Conservation (phyloP, 2,797 vertebrate genomes). For the Galagoides demidoff region DNA sequence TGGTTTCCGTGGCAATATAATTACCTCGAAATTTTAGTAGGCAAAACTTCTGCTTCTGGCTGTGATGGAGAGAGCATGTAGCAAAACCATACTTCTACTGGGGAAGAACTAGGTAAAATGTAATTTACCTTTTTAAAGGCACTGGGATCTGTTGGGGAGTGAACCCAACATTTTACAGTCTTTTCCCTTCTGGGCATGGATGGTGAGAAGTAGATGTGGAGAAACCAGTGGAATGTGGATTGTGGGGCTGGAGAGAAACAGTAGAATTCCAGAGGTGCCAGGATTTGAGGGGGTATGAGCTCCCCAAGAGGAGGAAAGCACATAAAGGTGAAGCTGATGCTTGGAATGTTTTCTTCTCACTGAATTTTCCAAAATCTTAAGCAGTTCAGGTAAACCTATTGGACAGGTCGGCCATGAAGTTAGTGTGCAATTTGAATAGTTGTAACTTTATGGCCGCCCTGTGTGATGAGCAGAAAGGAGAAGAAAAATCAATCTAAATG, state of each 20-base stretch:
- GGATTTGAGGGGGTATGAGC: neutral
- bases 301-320: neutral
- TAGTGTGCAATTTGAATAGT: too few species aligned
- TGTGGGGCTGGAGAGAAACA: neutral
- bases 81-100: neutral
- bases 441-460: too few species aligned
- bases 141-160: neutral
- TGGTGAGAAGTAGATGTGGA: neutral
- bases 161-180: neutral
- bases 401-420: too few species aligned
- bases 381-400: neutral
- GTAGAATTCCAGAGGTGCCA: neutral
- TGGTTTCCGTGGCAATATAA: neutral
- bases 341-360: neutral
- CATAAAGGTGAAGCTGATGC: neutral
- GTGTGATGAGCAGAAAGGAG: neutral
- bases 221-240: neutral
- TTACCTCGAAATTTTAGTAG: neutral
- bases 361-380: neutral
- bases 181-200: neutral
- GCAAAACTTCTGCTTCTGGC: neutral
- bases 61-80: neutral
- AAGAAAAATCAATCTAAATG: neutral
- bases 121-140: neutral
- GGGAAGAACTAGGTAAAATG: neutral